A percentile compares a stretch with the other conserved stretches of the same genome.
Evolutionary conservation across 2,113 vertebrate species (phyloP).

Genomic region (Irena cyanogastra): DNA sequence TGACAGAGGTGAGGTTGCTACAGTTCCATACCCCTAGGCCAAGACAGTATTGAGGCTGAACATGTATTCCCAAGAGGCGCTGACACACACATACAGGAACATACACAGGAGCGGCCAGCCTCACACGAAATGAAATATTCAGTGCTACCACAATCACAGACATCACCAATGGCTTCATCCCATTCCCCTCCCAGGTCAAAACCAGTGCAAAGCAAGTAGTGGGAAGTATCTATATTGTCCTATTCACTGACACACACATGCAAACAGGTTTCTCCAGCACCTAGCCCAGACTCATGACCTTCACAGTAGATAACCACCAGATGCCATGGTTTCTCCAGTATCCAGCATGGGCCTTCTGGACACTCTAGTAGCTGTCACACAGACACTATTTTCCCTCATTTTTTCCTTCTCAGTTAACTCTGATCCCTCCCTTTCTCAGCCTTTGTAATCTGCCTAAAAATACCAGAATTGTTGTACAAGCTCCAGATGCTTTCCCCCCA

Average conservation of each 20-base stretch:
- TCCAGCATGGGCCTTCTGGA: background rate
- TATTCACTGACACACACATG: too few relatives aligned
- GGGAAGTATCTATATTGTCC: background rate
- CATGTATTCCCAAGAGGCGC: background rate
- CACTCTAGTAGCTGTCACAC: too few relatives aligned
- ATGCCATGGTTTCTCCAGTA: background rate
- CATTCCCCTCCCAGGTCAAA: background rate
- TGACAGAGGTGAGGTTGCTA: background rate
- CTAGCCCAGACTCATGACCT: background rate
- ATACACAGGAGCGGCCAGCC: rapidly evolving
- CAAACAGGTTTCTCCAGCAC: background rate
- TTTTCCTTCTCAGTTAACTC: background rate
- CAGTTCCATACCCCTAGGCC: background rate
- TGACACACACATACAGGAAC: background rate
- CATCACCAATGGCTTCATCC: background rate
- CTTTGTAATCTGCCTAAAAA: background rate
- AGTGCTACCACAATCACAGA: background rate
- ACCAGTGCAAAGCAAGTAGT: background rate
- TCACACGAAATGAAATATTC: background rate
- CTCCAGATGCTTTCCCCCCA: background rate
- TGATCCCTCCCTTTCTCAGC: rapidly evolving
- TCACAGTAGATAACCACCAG: background rate
- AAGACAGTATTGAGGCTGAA: background rate
- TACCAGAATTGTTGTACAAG: too few relatives aligned
- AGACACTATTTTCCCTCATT: background rate